A percentile compares a stretch with the other conserved stretches of the same genome.
Conservation (phyloP, 2,113 vertebrate genomes). For the Tragelaphus strepsiceros region DNA sequence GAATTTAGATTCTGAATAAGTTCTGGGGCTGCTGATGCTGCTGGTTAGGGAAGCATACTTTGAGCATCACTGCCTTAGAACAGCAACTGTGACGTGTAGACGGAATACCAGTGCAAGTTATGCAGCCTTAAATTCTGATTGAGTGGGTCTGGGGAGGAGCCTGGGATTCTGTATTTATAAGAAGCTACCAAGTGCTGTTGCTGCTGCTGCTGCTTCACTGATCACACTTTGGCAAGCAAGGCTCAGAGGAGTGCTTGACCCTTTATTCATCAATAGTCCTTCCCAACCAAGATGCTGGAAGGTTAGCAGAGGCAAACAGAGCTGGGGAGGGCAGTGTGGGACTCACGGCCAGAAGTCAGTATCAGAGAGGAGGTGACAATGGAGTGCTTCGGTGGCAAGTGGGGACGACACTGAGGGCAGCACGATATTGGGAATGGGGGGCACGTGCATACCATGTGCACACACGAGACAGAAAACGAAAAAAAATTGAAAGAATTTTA, state of each 20-base stretch:
- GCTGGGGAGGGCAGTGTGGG: background rate
- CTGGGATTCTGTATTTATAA: background rate
- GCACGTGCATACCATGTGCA: background rate
- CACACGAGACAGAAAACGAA: background rate
- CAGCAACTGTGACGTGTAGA: background rate
- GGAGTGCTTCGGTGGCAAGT: background rate
- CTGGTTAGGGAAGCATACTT: background rate
- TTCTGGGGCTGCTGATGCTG: background rate
- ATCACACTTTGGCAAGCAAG: background rate
- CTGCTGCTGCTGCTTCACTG: background rate
- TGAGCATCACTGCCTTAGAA: background rate
- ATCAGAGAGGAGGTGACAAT: background rate
- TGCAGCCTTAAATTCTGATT: background rate
- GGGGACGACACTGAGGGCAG: background rate
- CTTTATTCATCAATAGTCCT: background rate
- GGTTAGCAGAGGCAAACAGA: background rate
- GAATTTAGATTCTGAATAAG: background rate
- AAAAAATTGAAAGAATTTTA: slow-evolving; percentile 22
- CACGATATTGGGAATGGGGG: background rate
- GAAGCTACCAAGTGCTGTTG: background rate
- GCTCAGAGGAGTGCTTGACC: background rate
- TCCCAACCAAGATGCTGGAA: background rate
- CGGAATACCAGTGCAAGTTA: background rate
- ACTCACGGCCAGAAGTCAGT: background rate
- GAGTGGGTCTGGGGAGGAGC: background rate